These are phyloP conservation scores for Eupithecia dodoneata DNA, from an alignment of 2,888 invertebrate species.

Conservation along the genomic window DNA sequence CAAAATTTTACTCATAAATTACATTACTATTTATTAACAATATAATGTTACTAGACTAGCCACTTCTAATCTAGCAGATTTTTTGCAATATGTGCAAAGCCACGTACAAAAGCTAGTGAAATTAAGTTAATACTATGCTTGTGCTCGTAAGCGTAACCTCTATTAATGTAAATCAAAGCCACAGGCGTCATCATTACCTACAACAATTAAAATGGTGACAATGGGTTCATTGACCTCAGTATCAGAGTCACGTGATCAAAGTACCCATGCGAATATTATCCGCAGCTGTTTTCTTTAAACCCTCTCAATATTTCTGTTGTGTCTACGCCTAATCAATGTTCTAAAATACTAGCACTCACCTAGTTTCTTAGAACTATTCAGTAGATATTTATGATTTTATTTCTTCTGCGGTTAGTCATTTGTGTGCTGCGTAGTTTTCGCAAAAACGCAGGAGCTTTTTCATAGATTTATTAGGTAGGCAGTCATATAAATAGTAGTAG, in stretches of 20 bases:
- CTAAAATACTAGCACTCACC: too few species aligned
- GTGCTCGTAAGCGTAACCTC: constrained; percentile 1
- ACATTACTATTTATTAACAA: neutral
- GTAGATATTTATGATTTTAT: neutral
- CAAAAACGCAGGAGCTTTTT: neutral
- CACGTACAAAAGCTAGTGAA: neutral
- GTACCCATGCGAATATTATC: constrained; percentile 55
- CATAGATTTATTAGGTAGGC: neutral
- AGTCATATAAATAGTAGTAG: neutral
- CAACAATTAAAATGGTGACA: constrained; percentile 45
- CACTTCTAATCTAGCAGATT: neutral
- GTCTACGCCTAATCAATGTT: constrained; percentile 27
- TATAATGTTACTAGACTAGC: too few species aligned
- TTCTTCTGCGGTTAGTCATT: constrained; percentile 9
- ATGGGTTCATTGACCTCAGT: constrained; percentile 64
- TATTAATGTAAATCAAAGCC: constrained; percentile 21
- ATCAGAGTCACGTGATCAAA: constrained; percentile 57
- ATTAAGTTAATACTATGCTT: neutral
- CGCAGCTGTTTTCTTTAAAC: constrained; percentile 57
- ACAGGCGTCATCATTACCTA: constrained; percentile 27
- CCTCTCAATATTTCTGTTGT: constrained; percentile 32
- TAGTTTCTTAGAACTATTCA: constrained; percentile 1
- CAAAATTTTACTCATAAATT: neutral
- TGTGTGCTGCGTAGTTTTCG: neutral
- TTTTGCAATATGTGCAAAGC: neutral